Conservation (phyloP, 2,797 vertebrate genomes). For the Sebastes oblongus region DNA sequence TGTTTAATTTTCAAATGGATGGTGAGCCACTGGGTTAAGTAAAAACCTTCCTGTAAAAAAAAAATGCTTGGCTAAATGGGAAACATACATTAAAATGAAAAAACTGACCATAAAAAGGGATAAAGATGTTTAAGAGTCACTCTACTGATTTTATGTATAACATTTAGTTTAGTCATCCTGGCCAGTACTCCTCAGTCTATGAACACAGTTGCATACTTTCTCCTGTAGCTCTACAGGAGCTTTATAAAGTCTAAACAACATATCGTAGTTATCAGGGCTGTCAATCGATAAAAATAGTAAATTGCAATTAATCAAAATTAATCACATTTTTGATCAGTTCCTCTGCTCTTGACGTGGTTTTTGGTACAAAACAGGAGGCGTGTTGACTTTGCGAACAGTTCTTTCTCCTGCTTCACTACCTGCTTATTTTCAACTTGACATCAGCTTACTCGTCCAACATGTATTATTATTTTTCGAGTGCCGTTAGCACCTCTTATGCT, state of each 20-base stretch:
- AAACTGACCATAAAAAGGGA: neutral
- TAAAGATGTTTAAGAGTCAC: neutral
- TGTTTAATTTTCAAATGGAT: constrained; percentile 18
- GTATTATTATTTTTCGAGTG: constrained; percentile 17
- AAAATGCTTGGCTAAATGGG: neutral
- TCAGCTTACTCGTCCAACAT: constrained; percentile 1
- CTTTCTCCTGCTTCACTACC: neutral
- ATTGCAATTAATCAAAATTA: no score
- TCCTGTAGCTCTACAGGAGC: neutral
- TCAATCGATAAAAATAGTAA: no score
- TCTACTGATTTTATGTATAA: neutral
- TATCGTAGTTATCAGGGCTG: no score
- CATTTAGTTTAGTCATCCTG: neutral
- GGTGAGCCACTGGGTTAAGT: neutral
- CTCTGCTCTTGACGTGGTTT: neutral
- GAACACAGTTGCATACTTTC: no score
- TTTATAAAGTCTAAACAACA: neutral
- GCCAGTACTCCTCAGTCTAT: no score
- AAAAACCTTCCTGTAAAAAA: neutral
- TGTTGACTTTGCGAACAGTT: neutral
- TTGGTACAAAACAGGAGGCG: neutral
- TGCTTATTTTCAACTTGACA: constrained; percentile 35
- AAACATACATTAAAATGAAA: neutral
- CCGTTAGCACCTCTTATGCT: constrained; percentile 3
- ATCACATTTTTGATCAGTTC: no score